A percentile compares a stretch with the other conserved stretches of the same genome.
Evolutionary conservation across 2,888 invertebrate species (phyloP).

Genomic region (Lissocephala sabroskyi): DNA sequence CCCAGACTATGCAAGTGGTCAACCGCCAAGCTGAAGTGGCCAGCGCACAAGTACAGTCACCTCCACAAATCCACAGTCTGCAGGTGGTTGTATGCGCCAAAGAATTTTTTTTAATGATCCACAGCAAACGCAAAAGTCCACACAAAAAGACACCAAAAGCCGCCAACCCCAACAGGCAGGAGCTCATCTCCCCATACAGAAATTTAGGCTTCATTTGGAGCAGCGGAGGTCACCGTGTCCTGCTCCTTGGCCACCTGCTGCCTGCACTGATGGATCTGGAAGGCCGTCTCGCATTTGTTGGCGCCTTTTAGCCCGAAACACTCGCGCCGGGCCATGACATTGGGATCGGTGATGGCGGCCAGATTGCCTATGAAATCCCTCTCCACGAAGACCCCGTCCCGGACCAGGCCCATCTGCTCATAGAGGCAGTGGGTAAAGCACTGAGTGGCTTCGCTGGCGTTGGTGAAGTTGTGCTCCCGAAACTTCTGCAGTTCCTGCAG

Average conservation of each 20-base stretch:
- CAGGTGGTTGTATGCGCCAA: too few relatives aligned
- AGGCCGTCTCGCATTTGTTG: slow-evolving; percentile 50
- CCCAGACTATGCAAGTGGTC: too few relatives aligned
- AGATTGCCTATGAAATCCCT: slow-evolving; percentile 34
- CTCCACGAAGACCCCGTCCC: slow-evolving; percentile 47
- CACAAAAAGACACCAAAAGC: too few relatives aligned
- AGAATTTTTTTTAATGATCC: too few relatives aligned
- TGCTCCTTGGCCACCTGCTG: slow-evolving; percentile 9
- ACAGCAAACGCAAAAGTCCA: too few relatives aligned
- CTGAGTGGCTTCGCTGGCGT: slow-evolving; percentile 34
- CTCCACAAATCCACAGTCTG: too few relatives aligned
- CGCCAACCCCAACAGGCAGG: too few relatives aligned
- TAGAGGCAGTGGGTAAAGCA: slow-evolving; percentile 53
- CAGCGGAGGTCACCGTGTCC: too few relatives aligned
- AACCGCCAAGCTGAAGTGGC: too few relatives aligned
- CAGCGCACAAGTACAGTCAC: too few relatives aligned
- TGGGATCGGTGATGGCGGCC: slow-evolving; percentile 32
- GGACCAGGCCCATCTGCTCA: slow-evolving; percentile 47
- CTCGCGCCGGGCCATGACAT: slow-evolving; percentile 16
- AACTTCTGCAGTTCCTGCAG: slow-evolving; percentile 41
- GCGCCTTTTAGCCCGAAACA: slow-evolving; percentile 29
- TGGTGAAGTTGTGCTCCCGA: slow-evolving; percentile 27
- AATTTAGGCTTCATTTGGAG: too few relatives aligned
- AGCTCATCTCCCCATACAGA: too few relatives aligned
- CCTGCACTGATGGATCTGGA: slow-evolving; percentile 39